Evolutionary conservation across 2,797 vertebrate genomes (phyloP).

Genomic region (Synaphobranchus kaupii): DNA sequence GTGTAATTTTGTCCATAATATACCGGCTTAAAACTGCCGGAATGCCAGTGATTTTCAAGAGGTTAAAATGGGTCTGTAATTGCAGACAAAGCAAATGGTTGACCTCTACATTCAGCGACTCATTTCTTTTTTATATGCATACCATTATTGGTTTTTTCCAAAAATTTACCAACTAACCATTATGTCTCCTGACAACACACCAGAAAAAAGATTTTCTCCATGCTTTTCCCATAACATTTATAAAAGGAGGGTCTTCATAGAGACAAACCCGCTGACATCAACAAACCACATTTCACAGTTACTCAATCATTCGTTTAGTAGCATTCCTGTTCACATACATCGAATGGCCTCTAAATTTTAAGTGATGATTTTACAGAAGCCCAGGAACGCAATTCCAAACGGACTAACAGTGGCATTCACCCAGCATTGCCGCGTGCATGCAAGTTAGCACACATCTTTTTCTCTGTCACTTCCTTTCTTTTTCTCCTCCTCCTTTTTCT

Average conservation of each 20-base stretch:
- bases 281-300: conserved; percentile 34
- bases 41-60: conserved; percentile 11
- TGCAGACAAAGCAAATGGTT: conserved; percentile 34
- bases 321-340: background rate
- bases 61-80: conserved; percentile 25
- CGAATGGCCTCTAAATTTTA: background rate
- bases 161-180: conserved; percentile 24
- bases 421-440: conserved; percentile 68
- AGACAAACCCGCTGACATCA: background rate
- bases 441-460: conserved; percentile 48
- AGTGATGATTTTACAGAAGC: conserved; percentile 28
- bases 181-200: conserved; percentile 7
- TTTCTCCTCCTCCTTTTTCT: conserved; percentile 45
- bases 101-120: conserved; percentile 27
- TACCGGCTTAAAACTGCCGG: background rate
- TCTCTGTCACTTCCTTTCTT: conserved; percentile 28
- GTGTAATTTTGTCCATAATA: background rate
- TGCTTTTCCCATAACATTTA: conserved; percentile 20
- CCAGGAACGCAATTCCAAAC: conserved; percentile 47
- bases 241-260: background rate
- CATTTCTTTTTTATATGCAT: conserved; percentile 20
- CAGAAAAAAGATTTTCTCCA: conserved; percentile 4
- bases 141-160: too few relatives aligned
- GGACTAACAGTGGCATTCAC: conserved; percentile 70
- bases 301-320: background rate